These are phyloP conservation scores for Tortricodes alternella DNA, from an alignment of 2,888 invertebrate species.

Conservation along the genomic window DNA sequence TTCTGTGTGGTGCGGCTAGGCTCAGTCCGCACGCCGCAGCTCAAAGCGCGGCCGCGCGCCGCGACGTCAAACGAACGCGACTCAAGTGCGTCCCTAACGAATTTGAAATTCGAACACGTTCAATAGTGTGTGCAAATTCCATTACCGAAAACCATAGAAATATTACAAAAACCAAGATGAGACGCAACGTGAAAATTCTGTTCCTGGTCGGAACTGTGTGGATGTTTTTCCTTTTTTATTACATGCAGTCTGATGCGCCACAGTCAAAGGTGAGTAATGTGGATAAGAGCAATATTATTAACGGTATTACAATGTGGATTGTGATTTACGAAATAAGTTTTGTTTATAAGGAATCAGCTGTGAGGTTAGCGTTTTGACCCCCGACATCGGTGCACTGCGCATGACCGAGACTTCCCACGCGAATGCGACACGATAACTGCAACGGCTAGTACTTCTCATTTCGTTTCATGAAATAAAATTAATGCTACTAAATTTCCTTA, in stretches of 20 bases:
- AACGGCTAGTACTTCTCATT: constrained; percentile 36
- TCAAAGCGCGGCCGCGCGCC: constrained; percentile 77
- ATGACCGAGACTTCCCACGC: constrained; percentile 53
- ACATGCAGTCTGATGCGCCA: constrained; percentile 71
- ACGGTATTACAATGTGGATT: neutral
- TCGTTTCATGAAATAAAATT: neutral
- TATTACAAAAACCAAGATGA: constrained; percentile 49
- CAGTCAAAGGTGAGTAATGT: constrained; percentile 64
- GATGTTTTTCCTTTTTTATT: constrained; percentile 76
- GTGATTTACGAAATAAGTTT: neutral
- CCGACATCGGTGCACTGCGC: constrained; percentile 57
- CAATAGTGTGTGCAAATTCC: constrained; percentile 23
- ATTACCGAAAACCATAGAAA: no score
- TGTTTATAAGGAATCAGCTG: constrained; percentile 46
- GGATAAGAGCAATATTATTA: neutral
- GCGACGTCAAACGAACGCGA: constrained; percentile 38
- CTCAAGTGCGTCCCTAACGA: constrained; percentile 32
- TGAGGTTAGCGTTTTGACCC: constrained; percentile 48
- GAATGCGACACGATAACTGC: constrained; percentile 50
- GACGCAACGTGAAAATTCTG: constrained; percentile 74
- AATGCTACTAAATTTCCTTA: neutral
- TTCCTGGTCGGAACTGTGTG: constrained; percentile 70
- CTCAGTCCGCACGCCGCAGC: constrained; percentile 68
- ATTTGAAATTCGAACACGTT: constrained; percentile 46
- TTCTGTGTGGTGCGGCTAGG: constrained; percentile 38